A percentile compares a stretch with the other conserved stretches of the same genome.
These are phyloP conservation scores for Zhuqinia jingwanae DNA, from an alignment of 2,888 invertebrate species.

Conservation along the genomic window DNA sequence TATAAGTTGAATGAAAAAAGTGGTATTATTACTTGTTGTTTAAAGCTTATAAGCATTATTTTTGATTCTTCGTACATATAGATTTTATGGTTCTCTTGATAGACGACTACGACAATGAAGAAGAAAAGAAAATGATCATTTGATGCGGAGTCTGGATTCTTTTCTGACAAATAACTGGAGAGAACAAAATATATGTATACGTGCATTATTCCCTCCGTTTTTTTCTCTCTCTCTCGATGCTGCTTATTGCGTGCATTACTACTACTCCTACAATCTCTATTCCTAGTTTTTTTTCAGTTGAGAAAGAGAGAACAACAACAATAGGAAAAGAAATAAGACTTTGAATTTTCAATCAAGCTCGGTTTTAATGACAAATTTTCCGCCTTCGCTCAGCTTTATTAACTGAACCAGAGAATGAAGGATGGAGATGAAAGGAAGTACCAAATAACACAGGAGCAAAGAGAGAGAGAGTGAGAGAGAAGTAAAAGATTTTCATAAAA, in stretches of 20 bases:
- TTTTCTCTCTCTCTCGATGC: slow-evolving; percentile 12
- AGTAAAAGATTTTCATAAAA: slow-evolving; percentile 26
- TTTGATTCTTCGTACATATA: slow-evolving; percentile 56
- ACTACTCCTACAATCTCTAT: slow-evolving; percentile 12
- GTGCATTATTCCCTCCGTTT: slow-evolving; percentile 29
- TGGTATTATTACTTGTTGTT: slow-evolving; percentile 69
- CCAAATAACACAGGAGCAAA: too few relatives aligned
- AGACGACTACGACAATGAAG: slow-evolving; percentile 63
- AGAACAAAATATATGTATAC: slow-evolving; percentile 11
- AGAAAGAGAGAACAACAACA: slow-evolving; percentile 38
- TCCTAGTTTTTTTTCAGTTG: neutral
- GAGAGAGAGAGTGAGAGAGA: slow-evolving; percentile 29
- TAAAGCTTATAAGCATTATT: slow-evolving; percentile 67
- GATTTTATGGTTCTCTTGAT: slow-evolving; percentile 64
- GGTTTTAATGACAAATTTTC: slow-evolving; percentile 70
- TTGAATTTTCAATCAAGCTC: slow-evolving; percentile 71
- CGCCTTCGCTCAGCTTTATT: slow-evolving; percentile 52
- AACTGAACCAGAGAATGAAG: slow-evolving; percentile 28
- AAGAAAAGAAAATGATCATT: slow-evolving; percentile 10
- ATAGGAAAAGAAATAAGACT: slow-evolving; percentile 57
- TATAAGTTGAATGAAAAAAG: slow-evolving; percentile 55
- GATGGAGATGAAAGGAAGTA: neutral
- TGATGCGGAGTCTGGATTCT: slow-evolving; percentile 27
- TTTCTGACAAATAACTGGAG: neutral
- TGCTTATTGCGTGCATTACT: too few relatives aligned